phyloP scores from a whole-genome alignment of 2,797 vertebrate genomes.

The Microcaecilia unicolor region DNA sequence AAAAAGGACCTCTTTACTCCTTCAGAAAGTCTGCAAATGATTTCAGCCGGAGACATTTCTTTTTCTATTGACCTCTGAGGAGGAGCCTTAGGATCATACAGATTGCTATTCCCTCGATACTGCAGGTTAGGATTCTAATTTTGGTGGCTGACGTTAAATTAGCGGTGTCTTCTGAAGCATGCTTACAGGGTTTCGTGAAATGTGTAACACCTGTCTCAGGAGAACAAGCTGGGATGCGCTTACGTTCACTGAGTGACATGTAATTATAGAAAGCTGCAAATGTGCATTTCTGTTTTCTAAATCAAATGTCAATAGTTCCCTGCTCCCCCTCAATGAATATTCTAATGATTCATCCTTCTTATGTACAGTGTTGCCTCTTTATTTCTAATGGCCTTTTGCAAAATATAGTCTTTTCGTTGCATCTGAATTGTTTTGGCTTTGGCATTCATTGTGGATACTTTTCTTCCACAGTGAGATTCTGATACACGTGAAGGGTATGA shows the following conservation, averaged over 20 bases:
- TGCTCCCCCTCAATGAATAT: not conserved
- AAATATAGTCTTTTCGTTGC: not conserved
- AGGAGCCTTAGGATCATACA: no score
- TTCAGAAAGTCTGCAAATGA: not conserved
- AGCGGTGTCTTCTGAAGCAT: conserved; percentile 30
- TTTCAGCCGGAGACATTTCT: conserved; percentile 10
- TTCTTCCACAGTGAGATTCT: no score
- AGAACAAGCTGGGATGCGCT: conserved; percentile 32
- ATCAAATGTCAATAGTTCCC: conserved; percentile 13
- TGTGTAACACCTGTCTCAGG: conserved; percentile 21
- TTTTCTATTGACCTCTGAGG: conserved; percentile 3
- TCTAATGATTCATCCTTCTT: not conserved
- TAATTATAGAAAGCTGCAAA: conserved; percentile 27
- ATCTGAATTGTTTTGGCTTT: no score
- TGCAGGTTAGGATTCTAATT: conserved; percentile 42
- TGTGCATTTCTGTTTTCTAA: conserved; percentile 22
- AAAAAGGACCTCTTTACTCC: not conserved
- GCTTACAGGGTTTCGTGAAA: conserved; percentile 25
- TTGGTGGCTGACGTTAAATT: conserved; percentile 40
- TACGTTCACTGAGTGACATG: conserved; percentile 33
- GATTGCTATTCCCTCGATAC: conserved; percentile 9
- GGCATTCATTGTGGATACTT: no score
- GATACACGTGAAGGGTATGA: no score
- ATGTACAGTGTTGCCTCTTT: not conserved
- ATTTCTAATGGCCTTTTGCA: not conserved